Base-by-base conservation (phyloP, 2,797 vertebrate species). In the Acrocephalus scirpaceus region DNA sequence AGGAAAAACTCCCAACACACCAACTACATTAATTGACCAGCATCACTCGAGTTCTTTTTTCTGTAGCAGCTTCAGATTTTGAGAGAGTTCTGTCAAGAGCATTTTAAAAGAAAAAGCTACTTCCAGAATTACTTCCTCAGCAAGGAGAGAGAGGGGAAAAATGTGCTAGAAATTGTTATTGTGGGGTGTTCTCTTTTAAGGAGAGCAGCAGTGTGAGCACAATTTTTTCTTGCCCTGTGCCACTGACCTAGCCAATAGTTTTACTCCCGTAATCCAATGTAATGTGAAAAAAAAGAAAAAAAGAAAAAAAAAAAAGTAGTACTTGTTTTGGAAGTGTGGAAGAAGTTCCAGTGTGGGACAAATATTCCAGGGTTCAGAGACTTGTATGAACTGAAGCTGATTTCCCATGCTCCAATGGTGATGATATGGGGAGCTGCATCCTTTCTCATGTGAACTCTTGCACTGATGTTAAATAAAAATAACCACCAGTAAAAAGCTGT, bases 1-100 rank as follows among this genome's bases (percentile, higher is more conserved):
- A 22, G 25, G 21, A 8, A 53, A 48, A 5, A 2, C 0, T n/a
- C 11, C 40, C 8, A 60, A 29, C 3, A 6, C 30, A 83, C 16
- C 34, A 54, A 32, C 17, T 40, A 5, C 40, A 30, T 17, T 65
- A 69, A 47, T 87, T 86, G 85, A 34, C 4, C 11, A 53, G 16
- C 30, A 57, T 61, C 36, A 56, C 16, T 81, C 21, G 38, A 29
- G 7, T 40, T 30, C 30, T 48, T 58, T 85, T 42, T 73, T 60
- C 44, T 60, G 20, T 67, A 69, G 32, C 42, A 81, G 11, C 12
- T 58, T 78, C 9, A 64, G 45, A 47, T 22, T 65, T 72, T 61
- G 27, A 73, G 20, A 26, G 75, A 88, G 66, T 82, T 70, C 9
- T 40, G 7, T 66, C 32, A 61, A 61, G 21, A 69, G n/a, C 7